Percentiles rank a stretch among this genome's conserved stretches.
phyloP scores from a whole-genome alignment of 2,113 vertebrate species.

The Cyanoramphus novaezelandiae region DNA sequence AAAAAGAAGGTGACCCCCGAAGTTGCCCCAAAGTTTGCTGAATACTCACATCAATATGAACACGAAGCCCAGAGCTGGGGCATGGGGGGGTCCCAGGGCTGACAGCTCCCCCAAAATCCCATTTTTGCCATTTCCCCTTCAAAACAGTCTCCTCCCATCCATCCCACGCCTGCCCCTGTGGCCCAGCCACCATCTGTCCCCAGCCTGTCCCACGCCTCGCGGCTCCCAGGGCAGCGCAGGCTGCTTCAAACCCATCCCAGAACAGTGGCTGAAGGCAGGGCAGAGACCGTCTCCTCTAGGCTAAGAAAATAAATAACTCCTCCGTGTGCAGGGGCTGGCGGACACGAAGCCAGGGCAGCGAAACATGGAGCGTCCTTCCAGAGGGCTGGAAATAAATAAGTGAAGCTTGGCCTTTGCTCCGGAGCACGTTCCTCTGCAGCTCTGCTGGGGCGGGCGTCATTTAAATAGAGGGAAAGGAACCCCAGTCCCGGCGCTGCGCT shows the following conservation, averaged over 20 bases:
- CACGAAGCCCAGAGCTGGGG: background rate
- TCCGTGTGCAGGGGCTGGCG: background rate
- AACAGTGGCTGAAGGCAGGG: background rate
- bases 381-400: conserved; percentile 58
- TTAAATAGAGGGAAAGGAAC: conserved; percentile 29
- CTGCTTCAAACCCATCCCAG: background rate
- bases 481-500: conserved; percentile 1
- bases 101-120: background rate
- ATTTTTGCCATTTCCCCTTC: background rate
- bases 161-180: background rate
- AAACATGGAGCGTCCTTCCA: conserved; percentile 31
- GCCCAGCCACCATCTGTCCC: background rate
- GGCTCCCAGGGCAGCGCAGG: background rate
- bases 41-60: conserved; percentile 72
- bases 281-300: conserved; percentile 12
- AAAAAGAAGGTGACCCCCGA: background rate
- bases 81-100: background rate
- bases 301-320: conserved; percentile 71
- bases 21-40: background rate
- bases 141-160: background rate
- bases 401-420: conserved; percentile 18
- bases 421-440: conserved; percentile 28
- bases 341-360: background rate
- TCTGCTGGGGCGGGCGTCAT: background rate
- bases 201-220: background rate